A percentile compares a stretch with the other conserved stretches of the same genome.
Evolutionary conservation across 2,797 vertebrate species (phyloP).

Genomic region (Nothura maculosa): DNA sequence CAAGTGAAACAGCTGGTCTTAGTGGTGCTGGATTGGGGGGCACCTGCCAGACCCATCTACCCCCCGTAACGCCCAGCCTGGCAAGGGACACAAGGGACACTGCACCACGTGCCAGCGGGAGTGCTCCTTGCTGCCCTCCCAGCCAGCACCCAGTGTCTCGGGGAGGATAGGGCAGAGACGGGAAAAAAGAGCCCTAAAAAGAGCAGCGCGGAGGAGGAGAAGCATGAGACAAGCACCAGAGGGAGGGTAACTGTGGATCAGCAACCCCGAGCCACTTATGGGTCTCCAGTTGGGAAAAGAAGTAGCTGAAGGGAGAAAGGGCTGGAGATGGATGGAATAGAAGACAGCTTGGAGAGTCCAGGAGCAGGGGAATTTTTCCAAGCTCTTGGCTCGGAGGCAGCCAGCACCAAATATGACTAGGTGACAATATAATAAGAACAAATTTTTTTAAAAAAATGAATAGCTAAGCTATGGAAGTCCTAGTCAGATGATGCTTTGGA

Average conservation of each 20-base stretch:
- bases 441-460: not conserved
- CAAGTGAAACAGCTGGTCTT: not conserved
- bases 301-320: not conserved
- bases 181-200: not conserved
- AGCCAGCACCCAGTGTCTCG: not conserved
- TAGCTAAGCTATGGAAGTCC: not conserved
- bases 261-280: not conserved
- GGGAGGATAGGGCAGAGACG: not conserved
- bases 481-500: not conserved
- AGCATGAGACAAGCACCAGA: not conserved
- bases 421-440: not conserved
- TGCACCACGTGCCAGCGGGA: rapidly evolving
- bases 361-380: not conserved
- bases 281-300: not conserved
- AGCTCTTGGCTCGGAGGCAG: not conserved
- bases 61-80: not conserved
- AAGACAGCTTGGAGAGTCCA: not conserved
- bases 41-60: not conserved
- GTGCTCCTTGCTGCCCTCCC: not conserved
- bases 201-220: rapidly evolving
- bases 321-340: not conserved
- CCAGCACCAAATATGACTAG: not conserved
- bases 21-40: rapidly evolving
- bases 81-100: not conserved
- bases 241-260: not conserved